Base-by-base conservation (phyloP, 2,113 vertebrate genomes). In the Dinomys branickii region DNA sequence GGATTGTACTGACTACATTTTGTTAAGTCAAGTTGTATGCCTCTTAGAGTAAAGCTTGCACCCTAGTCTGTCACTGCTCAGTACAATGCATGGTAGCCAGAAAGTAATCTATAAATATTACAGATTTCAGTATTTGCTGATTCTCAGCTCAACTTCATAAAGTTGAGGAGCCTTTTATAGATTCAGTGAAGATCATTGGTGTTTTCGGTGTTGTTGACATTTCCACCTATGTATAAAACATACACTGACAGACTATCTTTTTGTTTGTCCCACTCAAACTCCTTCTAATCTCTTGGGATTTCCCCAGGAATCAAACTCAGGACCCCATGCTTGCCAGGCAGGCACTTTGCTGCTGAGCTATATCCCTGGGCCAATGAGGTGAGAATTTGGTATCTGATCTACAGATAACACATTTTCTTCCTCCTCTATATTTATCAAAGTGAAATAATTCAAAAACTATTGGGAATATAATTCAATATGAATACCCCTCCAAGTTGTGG, bases 91-190 rank as follows among this genome's bases (percentile, higher is more conserved):
- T 69, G 19, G 10, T 30, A 8, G 22, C 38, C 71, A 33, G 19
- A 13, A 85, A n/a, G n/a, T 52, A 80, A 85, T 61, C 54, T 54
- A 19, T n/a, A 85, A 38, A 67, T 30, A 75, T 13, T 12, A 22
- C n/a, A 7, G 38, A 50, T 59, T 77, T 28, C 12, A 77, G 73
- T 73, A 26, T 81, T 85, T 47, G 7, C 67, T 92, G 24, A 92
- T 89, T 92, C 7, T 89, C 28, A 71, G 41, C n/a, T 88, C 56
- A 14, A 90, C 84, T 73, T 30, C 41, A 54, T 26, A 26, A 7
- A 38, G 26, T 61, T 88, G 88, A 95, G 73, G 88, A 52, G 33
- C 86, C 58, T 94, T 12, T 85, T 63, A 24, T 73, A 91, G 61
- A 78, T 92, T 86, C 28, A 81, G 28, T 33, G 56, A 82, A 84